Evolutionary conservation across 2,888 invertebrate genomes (phyloP).

Genomic region (Tetheella fluctuosa): DNA sequence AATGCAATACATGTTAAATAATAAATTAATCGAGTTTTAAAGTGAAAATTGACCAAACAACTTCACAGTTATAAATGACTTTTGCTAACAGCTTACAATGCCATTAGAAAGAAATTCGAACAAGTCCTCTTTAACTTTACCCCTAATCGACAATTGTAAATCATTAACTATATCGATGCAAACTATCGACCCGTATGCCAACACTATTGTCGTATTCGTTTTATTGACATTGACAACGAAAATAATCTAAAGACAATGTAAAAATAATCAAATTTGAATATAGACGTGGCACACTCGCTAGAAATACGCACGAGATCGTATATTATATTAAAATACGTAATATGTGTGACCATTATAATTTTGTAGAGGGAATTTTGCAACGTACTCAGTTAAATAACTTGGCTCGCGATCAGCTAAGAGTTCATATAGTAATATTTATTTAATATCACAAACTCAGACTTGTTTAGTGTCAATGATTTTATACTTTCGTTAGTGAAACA

Average conservation of each 20-base stretch:
- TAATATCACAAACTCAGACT: constrained; percentile 2
- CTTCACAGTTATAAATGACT: not conserved
- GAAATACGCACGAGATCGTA: constrained; percentile 34
- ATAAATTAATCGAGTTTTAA: not conserved
- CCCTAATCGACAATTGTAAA: not conserved
- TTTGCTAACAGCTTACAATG: not conserved
- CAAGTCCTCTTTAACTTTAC: not conserved
- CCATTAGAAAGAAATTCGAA: not conserved
- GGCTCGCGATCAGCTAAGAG: constrained; percentile 12
- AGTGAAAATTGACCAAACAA: not conserved
- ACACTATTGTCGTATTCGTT: constrained; percentile 33
- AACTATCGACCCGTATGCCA: constrained; percentile 22
- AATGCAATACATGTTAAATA: too few relatives aligned
- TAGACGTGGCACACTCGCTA: constrained; percentile 30
- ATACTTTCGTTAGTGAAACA: not conserved
- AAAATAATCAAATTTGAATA: constrained; percentile 46
- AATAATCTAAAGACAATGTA: constrained; percentile 55
- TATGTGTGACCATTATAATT: constrained; percentile 19
- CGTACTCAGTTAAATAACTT: constrained; percentile 10
- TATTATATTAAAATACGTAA: constrained; percentile 18
- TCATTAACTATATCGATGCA: constrained; percentile 3
- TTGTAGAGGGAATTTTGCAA: constrained; percentile 18
- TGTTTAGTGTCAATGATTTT: not conserved
- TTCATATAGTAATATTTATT: constrained; percentile 6
- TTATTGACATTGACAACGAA: constrained; percentile 56